Percentiles rank a stretch among this genome's conserved stretches.
Evolutionary conservation across 2,113 vertebrate genomes (phyloP).

Genomic region (Xerus inauris): DNA sequence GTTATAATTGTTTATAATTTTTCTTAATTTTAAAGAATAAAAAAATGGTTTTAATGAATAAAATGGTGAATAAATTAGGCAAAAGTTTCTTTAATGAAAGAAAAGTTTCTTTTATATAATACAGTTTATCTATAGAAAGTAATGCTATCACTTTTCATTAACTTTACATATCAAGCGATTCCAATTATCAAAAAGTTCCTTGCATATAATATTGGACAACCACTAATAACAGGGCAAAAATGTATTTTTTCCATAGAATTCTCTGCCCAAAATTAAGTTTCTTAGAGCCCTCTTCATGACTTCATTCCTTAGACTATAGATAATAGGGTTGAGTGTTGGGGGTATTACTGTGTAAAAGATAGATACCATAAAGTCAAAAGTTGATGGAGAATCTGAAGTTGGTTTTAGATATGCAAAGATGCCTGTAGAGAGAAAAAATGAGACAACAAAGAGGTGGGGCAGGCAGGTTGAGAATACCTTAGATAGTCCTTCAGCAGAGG

Average conservation of each 20-base stretch:
- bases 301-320: conserved; percentile 43
- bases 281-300: background rate
- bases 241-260: background rate
- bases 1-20: background rate
- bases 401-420: conserved; percentile 67
- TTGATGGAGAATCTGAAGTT: conserved; percentile 43
- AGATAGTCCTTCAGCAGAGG: conserved; percentile 22
- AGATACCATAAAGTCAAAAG: conserved; percentile 55
- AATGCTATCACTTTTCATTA: background rate
- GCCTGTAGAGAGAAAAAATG: conserved; percentile 65
- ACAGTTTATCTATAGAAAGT: background rate
- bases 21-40: background rate
- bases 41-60: background rate
- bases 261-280: background rate
- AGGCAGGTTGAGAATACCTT: conserved; percentile 76
- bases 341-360: conserved; percentile 59
- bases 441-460: conserved; percentile 68
- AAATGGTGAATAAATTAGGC: background rate
- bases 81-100: background rate
- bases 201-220: background rate
- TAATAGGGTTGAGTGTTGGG: conserved; percentile 40
- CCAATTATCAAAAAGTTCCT: background rate
- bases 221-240: background rate
- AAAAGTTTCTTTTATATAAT: background rate
- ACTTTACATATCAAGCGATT: background rate